Evolutionary conservation across 2,797 vertebrate genomes (phyloP), one percentile per base, ranked within the genome.

Genomic region (Lutra lutra): DNA sequence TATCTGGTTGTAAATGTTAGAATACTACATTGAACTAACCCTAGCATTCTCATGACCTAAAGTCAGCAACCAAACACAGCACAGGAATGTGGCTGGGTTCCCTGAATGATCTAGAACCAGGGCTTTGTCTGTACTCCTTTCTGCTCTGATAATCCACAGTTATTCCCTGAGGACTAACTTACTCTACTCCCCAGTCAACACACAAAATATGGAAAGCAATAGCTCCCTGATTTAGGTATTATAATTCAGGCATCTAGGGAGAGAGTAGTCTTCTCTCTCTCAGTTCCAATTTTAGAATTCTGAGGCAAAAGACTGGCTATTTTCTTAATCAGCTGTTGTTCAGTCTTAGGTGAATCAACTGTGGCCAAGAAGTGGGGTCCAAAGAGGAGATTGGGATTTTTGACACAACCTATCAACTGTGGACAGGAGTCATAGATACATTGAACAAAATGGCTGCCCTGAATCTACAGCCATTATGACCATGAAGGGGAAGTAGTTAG

Each of bases 1-100:
- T 66, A 77, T 60, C 46, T 88, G 15, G 15, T 46, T 92, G 68
- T 83, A 93, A 89, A 94, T 48, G 92, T 70, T 25, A 62, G 38
- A 92, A 23, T 2, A 68, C 51, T 70, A 64, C 38, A 38, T 43
- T 86, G 79, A 86, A 70, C 83, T 85, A 95, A 91, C 25, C 27
- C 40, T 14, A 54, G 48, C 46, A 77, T 70, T 95, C 82, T 95
- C 86, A 66, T 5, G 56, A 89, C 32, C 62, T 64, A 94, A 95
- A 68, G 10, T 80, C 58, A 92, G 29, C 68, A 72, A 89, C 18
- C 48, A 77, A 79, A 82, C 4, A 48, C 86, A 92, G 46, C 12
- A 56, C 1, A 72, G 23, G 73, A 96, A 72, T 54, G 7, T 58
- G 32, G 15, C 78, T 79, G 15, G 27, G 8, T 32, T 92, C 78